phyloP scores from a whole-genome alignment of 2,113 vertebrate species.

The Lophotis ruficrista region DNA sequence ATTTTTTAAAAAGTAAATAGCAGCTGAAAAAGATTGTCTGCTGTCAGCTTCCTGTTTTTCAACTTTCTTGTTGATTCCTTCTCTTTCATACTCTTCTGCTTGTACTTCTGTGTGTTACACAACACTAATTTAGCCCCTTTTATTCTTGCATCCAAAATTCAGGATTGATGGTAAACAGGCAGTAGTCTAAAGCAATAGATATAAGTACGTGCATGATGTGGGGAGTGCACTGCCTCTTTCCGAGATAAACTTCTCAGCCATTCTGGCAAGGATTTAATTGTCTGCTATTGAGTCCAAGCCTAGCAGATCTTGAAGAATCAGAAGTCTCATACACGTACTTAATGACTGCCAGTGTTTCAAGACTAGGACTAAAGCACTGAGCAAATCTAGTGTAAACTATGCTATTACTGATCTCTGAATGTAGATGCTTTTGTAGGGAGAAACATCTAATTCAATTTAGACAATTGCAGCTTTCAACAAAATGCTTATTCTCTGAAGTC shows the following conservation, averaged over 20 bases:
- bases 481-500: not conserved
- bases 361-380: not conserved
- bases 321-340: not conserved
- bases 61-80: not conserved
- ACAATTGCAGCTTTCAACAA: not conserved
- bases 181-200: not conserved
- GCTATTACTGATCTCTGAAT: not conserved
- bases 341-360: not conserved
- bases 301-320: not conserved
- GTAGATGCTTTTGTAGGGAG: not conserved
- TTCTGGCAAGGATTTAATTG: not conserved
- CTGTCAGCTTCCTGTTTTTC: not conserved
- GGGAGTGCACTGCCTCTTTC: not conserved
- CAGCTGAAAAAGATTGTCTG: not conserved
- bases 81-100: not conserved
- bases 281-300: not conserved
- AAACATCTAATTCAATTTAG: not conserved
- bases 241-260: not conserved
- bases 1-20: not conserved
- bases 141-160: not conserved
- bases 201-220: not conserved
- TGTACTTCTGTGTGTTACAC: not conserved
- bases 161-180: not conserved
- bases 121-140: not conserved
- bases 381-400: not conserved